Evolutionary conservation across 2,113 vertebrate genomes (phyloP).

Genomic region (Himantopus leucocephalus): DNA sequence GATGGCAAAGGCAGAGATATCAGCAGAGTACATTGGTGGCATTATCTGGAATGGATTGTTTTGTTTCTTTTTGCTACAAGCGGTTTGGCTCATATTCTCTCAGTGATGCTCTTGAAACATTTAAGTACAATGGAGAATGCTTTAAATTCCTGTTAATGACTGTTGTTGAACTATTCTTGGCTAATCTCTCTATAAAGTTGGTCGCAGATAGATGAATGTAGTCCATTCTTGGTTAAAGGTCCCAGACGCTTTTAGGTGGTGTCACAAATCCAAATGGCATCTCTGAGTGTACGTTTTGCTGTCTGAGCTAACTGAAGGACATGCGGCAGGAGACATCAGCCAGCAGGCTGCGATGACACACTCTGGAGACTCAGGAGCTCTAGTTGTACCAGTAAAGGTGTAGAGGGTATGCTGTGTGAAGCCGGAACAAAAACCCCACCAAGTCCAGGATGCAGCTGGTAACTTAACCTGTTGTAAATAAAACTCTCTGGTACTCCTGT

Average conservation of each 20-base stretch:
- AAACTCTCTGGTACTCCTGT: background rate
- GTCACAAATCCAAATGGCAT: background rate
- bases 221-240: background rate
- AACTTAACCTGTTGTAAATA: background rate
- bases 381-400: background rate
- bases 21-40: accelerated
- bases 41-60: background rate
- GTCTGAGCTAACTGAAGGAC: background rate
- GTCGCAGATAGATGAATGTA: background rate
- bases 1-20: background rate
- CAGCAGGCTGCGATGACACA: background rate
- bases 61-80: background rate
- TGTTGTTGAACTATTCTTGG: background rate
- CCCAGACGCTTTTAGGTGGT: background rate
- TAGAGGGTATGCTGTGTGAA: background rate
- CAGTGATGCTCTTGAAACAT: background rate
- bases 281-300: background rate
- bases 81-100: background rate
- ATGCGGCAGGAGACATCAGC: background rate
- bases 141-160: background rate
- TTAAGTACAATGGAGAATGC: background rate
- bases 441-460: background rate
- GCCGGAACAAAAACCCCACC: background rate
- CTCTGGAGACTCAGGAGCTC: background rate
- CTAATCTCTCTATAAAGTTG: background rate